Evolutionary conservation across 2,888 invertebrate genomes (phyloP), one percentile per base, ranked within the genome.

Genomic region (Acanthacorydalis orientalis): DNA sequence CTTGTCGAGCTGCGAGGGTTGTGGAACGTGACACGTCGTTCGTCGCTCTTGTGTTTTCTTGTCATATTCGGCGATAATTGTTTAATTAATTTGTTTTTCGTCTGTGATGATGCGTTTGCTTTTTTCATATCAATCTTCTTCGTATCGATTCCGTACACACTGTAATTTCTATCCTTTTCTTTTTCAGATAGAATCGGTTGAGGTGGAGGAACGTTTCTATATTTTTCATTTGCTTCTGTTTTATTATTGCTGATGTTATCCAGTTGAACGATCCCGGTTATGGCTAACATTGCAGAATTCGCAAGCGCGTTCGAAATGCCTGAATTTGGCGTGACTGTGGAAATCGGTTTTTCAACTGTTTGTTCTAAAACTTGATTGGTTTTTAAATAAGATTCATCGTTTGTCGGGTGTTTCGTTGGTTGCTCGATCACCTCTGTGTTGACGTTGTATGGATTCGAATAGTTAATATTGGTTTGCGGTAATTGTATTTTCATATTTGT

Each of bases 131-230:
- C 23, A 6, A 4, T 23, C 23, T 23, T 23, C 23, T 23, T 23
- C 6, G 23, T 11, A 39, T 38, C 14, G 12, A 46, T 46, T 7
- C 46, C 46, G 39, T 46, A 46, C 11, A 40, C 46, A n/a, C 39
- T 46, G 31, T 23, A 46, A 23, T 46, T 46, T 10, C 46, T 15
- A n/a, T 46, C 46, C n/a, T 46, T 46, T 31, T 46, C 46, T 35
- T 34, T 34, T 14, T 44, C 44, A 3, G 44, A 15, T 23, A 23
- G 6, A 31, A 31, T 31, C 10, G 43, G 31, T 16, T 12, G 43
- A 10, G 43, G 43, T 3, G 16, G 43, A 6, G 23, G 6, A 23
- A 23, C 23, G 23, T 23, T 23, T 2, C 6, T 23, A 23, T 23
- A 6, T 6, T 23, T 23, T 23, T 23, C 23, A 6, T 23, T 23